Evolutionary conservation across 2,888 invertebrate species (phyloP).

Genomic region (Amphipoea oculea): DNA sequence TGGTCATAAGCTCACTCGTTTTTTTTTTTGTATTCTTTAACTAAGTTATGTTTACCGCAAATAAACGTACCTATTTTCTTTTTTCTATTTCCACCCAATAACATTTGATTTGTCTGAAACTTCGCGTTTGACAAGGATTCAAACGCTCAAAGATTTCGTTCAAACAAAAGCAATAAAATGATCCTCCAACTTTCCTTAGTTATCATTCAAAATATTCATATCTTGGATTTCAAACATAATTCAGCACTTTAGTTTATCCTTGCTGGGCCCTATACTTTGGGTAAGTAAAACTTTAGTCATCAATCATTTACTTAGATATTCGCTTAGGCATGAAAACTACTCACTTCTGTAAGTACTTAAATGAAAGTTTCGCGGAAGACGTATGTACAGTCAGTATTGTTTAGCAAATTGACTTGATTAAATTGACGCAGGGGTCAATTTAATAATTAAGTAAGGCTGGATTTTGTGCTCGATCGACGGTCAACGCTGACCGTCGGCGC

Average conservation of each 20-base stretch:
- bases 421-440: no score
- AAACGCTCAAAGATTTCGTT: not conserved
- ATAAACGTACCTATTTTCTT: not conserved
- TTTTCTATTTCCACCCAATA: not conserved
- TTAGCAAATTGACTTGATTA: no score
- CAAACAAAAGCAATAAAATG: not conserved
- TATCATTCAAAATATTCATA: conserved; percentile 25
- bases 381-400: not conserved
- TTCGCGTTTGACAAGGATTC: no score
- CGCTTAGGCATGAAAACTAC: conserved; percentile 3
- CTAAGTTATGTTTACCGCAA: no score
- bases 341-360: conserved; percentile 1
- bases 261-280: conserved; percentile 4
- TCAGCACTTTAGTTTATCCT: conserved; percentile 19
- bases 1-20: no score
- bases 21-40: no score
- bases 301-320: conserved; percentile 20
- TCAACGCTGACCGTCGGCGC: no score
- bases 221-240: conserved; percentile 25
- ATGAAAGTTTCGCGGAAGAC: not conserved
- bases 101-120: not conserved
- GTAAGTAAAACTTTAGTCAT: conserved; percentile 20
- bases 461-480: no score
- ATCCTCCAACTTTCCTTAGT: not conserved
- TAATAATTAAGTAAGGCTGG: no score